Base-by-base conservation (phyloP, 2,113 vertebrate genomes). In the Galemys pyrenaicus region DNA sequence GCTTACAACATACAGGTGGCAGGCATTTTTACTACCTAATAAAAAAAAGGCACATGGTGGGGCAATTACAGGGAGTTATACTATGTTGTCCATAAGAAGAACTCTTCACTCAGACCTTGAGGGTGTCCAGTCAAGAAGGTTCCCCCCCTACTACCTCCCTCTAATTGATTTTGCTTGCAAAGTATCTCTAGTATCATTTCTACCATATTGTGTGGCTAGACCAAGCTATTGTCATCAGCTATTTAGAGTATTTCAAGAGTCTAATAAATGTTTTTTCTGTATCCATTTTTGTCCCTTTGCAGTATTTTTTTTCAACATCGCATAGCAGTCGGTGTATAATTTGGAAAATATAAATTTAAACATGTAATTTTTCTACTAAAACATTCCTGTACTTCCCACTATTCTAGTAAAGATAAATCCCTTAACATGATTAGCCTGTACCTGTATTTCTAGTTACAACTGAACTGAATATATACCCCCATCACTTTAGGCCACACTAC, bases 331-430 rank as follows among this genome's bases (percentile, higher is more conserved):
- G 86, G 15, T 11, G 35, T 39, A 28, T 44, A 91, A 82, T 35
- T 88, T 87, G 71, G 56, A 84, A 93, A 91, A 84, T 54, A 91
- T 2, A 11, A n/a, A 71, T 49, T 88, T 35, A 51, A 81, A 41
- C 32, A 65, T 32, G 60, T n/a, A 6, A 46, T 17, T 82, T 75
- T 65, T 22, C 51, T 49, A 30, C 51, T 94, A 49, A 86, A 86
- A 74, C 62, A 64, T 82, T 46, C 70, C 41, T 81, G 28, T 56
- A 26, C 9, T 84, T 77, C 37, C 22, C 15, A 82, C 54, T 87
- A n/a, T 13, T 89, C 19, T 30, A 78, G 35, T 79, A 60, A 80
- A 77, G 22, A 37, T 19, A 86, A 64, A 75, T 65, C 58, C 60
- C 35, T 58, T 37, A 89, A 80, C 6, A 26, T 89, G 54, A 80